Percentiles rank a stretch among this genome's conserved stretches.
phyloP scores from a whole-genome alignment of 2,113 vertebrate species.

The Corythornis madagascariensis region DNA sequence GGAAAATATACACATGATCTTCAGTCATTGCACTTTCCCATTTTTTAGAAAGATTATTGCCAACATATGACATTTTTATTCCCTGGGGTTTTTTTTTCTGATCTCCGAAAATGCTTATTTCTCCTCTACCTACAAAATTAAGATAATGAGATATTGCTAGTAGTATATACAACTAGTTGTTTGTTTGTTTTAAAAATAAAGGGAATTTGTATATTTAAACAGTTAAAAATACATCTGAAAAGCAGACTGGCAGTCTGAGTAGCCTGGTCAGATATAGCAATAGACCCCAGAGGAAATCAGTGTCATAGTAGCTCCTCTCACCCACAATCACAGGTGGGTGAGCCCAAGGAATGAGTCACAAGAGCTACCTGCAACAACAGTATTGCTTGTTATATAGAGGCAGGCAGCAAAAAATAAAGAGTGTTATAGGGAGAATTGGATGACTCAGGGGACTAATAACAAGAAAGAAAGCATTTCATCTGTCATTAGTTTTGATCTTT shows the following conservation, averaged over 20 bases:
- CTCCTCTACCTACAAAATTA: background rate
- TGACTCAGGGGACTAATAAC: conserved; percentile 40
- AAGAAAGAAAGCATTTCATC: background rate
- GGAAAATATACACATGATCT: background rate
- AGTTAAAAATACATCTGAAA: background rate
- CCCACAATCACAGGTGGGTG: background rate
- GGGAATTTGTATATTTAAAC: background rate
- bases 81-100: background rate
- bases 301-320: background rate
- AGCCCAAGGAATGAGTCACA: conserved; percentile 8
- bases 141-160: background rate
- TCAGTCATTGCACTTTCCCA: background rate
- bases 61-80: background rate
- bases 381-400: background rate
- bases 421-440: background rate
- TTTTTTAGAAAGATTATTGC: background rate
- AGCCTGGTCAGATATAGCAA: background rate
- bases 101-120: background rate
- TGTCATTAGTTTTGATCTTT: conserved; percentile 37
- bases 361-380: background rate
- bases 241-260: background rate
- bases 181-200: no score
- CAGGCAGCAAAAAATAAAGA: background rate
- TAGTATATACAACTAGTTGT: background rate
- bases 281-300: background rate